Percentiles rank a stretch among this genome's conserved stretches.
Evolutionary conservation across 2,113 vertebrate genomes (phyloP).

Genomic region (Sturnus vulgaris): DNA sequence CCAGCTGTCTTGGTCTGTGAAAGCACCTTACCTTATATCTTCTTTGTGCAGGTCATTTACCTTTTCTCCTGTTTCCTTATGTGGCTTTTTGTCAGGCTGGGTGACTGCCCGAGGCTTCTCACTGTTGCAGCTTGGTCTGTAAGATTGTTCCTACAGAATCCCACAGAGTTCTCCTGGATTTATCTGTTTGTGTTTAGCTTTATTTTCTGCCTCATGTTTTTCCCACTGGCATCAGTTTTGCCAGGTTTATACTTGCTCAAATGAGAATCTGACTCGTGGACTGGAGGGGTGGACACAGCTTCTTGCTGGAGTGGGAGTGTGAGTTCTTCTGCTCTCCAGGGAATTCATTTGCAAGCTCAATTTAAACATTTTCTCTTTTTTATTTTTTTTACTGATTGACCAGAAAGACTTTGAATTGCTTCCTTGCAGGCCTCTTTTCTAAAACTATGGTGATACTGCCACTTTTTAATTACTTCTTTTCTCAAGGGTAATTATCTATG

Average conservation of each 20-base stretch:
- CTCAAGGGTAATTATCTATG: constrained; percentile 12
- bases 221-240: neutral
- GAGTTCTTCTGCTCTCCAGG: neutral
- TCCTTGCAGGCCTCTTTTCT: neutral
- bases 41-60: neutral
- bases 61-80: neutral
- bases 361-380: neutral
- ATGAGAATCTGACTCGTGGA: neutral
- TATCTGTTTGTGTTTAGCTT: neutral
- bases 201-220: neutral
- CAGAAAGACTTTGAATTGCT: neutral
- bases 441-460: neutral
- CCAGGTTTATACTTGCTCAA: neutral
- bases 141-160: neutral
- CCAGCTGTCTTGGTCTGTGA: neutral
- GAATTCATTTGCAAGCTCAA: neutral
- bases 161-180: neutral
- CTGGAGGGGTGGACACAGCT: neutral
- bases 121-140: neutral
- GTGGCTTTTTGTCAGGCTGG: neutral
- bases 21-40: neutral
- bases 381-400: neutral
- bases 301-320: neutral
- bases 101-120: fast-evolving
- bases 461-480: constrained; percentile 32